phyloP scores from a whole-genome alignment of 2,797 vertebrate genomes.

The Brachymystax lenok region DNA sequence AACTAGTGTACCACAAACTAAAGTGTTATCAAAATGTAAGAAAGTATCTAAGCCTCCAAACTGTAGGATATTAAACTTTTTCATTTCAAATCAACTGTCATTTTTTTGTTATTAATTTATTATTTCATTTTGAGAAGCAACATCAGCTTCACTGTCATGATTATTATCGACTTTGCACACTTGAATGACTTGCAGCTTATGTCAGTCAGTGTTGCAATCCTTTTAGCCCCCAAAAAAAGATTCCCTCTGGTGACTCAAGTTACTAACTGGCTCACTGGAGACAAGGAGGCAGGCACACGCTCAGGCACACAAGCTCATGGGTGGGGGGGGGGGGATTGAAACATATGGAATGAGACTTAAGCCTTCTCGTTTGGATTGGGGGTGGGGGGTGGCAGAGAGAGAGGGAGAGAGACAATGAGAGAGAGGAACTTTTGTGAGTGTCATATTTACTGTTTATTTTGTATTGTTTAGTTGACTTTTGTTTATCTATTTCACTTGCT shows the following conservation, averaged over 20 bases:
- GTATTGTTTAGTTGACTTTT: too few species aligned
- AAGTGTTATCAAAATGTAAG: too few species aligned
- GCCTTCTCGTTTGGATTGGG: constrained; percentile 54
- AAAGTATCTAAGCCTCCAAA: too few species aligned
- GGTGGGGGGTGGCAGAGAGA: constrained; percentile 34
- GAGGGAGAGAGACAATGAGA: constrained; percentile 47
- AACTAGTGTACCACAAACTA: background rate
- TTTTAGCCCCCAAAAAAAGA: constrained; percentile 16
- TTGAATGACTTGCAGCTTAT: constrained; percentile 60
- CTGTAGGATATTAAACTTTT: background rate
- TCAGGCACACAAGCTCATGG: background rate
- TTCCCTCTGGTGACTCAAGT: constrained; percentile 49
- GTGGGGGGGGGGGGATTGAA: constrained; percentile 46
- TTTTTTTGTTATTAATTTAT: background rate
- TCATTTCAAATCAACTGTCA: background rate
- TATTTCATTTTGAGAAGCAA: background rate
- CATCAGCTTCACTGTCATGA: constrained; percentile 3
- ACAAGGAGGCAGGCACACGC: constrained; percentile 20
- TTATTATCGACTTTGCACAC: constrained; percentile 10
- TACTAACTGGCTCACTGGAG: constrained; percentile 35
- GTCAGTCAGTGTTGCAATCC: constrained; percentile 47
- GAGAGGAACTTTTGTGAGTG: constrained; percentile 8
- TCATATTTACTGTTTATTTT: too few species aligned
- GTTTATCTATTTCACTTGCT: too few species aligned
- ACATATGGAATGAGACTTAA: constrained; percentile 77